Evolutionary conservation across 2,113 vertebrate species (phyloP).

Genomic region (Pleuronectes platessa): DNA sequence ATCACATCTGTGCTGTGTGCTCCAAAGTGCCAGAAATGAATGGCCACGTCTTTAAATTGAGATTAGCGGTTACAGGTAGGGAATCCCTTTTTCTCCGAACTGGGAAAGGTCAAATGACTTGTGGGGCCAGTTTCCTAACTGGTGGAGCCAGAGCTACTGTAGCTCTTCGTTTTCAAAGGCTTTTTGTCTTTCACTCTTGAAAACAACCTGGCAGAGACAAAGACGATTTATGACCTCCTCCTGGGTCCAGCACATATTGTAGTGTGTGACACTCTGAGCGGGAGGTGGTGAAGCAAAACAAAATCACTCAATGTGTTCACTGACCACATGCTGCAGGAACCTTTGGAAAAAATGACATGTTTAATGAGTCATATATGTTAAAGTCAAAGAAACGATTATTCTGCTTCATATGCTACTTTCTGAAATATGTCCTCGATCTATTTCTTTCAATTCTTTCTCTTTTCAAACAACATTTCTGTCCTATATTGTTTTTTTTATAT

Average conservation of each 20-base stretch:
- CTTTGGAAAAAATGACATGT: background rate
- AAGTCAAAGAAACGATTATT: background rate
- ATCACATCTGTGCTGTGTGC: slow-evolving; percentile 46
- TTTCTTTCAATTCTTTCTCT: background rate
- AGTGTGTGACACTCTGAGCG: slow-evolving; percentile 16
- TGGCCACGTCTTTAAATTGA: slow-evolving; percentile 27
- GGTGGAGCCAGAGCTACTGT: slow-evolving; percentile 8
- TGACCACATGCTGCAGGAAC: background rate
- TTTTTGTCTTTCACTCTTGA: slow-evolving; percentile 46
- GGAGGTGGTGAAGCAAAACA: slow-evolving; percentile 20
- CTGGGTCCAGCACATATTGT: slow-evolving; percentile 38
- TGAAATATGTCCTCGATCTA: background rate
- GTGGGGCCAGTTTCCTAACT: slow-evolving; percentile 20
- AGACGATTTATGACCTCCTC: slow-evolving; percentile 44
- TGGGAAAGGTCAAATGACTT: slow-evolving; percentile 9
- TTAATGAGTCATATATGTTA: background rate
- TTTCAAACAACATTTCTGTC: background rate
- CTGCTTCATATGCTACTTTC: background rate
- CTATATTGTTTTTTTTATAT: background rate
- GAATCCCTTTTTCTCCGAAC: slow-evolving; percentile 46
- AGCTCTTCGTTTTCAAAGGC: slow-evolving; percentile 25
- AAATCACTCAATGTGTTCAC: background rate
- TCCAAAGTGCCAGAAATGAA: slow-evolving; percentile 30
- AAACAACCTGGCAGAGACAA: slow-evolving; percentile 25
- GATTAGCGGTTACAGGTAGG: slow-evolving; percentile 29